Percentiles rank a stretch among this genome's conserved stretches.
Conservation (phyloP, 2,113 vertebrate genomes). For the Megalops atlanticus region DNA sequence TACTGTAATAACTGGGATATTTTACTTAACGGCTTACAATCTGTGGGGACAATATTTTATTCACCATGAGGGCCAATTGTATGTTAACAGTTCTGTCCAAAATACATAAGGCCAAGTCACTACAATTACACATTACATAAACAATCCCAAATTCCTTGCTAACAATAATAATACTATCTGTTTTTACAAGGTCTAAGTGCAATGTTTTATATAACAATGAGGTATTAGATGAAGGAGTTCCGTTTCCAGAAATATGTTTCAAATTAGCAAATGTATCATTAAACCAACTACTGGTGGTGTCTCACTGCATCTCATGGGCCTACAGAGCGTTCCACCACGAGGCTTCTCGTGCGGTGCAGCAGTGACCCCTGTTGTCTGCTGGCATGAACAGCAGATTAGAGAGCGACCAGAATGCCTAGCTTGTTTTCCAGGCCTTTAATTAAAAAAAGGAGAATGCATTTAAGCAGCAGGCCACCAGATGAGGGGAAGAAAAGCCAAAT, state of each 20-base stretch:
- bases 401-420: conserved; percentile 47
- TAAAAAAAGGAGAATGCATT: conserved; percentile 70
- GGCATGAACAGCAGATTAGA: conserved; percentile 32
- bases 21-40: background rate
- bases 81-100: background rate
- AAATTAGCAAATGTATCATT: conserved; percentile 20
- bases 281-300: background rate
- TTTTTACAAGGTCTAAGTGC: background rate
- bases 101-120: background rate
- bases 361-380: conserved; percentile 61
- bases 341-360: conserved; percentile 37
- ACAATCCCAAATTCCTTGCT: background rate
- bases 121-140: background rate
- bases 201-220: background rate
- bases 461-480: conserved; percentile 76
- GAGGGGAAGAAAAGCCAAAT: conserved; percentile 76
- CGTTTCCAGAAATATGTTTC: conserved; percentile 23
- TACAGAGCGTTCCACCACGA: background rate
- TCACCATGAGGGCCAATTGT: background rate
- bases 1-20: background rate
- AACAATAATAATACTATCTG: background rate
- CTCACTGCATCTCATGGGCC: background rate
- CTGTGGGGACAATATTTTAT: background rate
- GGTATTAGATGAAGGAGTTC: background rate
- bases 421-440: conserved; percentile 73